These are phyloP conservation scores for Eulemur albifrons DNA, from an alignment of 2,797 vertebrate genomes.

Conservation along the genomic window DNA sequence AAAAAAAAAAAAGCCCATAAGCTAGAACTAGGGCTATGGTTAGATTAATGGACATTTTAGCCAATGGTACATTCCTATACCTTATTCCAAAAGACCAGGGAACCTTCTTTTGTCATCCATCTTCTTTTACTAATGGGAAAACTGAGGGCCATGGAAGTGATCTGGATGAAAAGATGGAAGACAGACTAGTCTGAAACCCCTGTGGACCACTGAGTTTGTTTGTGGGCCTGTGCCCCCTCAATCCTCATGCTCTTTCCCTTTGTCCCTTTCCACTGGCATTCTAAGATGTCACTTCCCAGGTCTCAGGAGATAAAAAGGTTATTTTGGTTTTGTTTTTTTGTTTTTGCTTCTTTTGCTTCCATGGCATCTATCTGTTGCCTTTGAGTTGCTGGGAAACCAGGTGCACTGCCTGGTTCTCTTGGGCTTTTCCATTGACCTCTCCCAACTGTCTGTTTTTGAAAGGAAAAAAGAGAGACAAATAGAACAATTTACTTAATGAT, in stretches of 20 bases:
- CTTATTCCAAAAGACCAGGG: slow-evolving; percentile 12
- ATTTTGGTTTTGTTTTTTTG: background rate
- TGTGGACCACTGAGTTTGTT: background rate
- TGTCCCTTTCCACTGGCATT: background rate
- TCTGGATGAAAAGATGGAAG: background rate
- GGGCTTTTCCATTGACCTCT: background rate
- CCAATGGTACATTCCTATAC: background rate
- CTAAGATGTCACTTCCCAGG: background rate
- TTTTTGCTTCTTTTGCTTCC: background rate
- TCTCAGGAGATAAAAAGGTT: background rate
- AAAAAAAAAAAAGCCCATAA: background rate
- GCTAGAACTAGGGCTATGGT: background rate
- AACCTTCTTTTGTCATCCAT: background rate
- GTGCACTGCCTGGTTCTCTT: background rate
- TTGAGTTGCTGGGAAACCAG: background rate
- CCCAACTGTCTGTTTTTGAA: background rate
- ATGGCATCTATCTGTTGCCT: background rate
- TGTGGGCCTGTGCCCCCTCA: background rate
- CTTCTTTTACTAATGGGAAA: background rate
- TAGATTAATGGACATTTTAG: slow-evolving; percentile 25
- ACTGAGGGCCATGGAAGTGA: background rate
- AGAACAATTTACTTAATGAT: background rate
- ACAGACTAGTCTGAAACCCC: background rate
- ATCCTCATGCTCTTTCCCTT: background rate
- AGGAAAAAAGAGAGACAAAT: background rate